Conservation (phyloP, 2,113 vertebrate species). For the Ahaetulla prasina region DNA sequence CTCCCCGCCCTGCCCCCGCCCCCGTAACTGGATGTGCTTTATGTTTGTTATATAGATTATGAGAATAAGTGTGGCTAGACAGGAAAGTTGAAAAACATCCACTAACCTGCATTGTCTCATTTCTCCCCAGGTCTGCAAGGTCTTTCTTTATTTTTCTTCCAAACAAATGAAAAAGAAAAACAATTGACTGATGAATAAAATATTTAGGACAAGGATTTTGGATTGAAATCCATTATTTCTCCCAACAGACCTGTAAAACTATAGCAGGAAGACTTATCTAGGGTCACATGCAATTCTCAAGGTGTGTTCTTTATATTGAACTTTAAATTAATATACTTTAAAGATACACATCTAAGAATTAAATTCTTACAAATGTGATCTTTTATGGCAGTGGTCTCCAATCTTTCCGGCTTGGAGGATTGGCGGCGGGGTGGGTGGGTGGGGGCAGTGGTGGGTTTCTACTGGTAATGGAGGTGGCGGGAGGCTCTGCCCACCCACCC, state of each 20-base stretch:
- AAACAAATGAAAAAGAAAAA: not conserved
- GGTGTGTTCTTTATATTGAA: not conserved
- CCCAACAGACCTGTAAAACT: not conserved
- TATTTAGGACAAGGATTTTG: not conserved
- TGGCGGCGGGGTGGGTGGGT: not conserved
- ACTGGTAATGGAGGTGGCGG: no score
- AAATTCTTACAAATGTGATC: not conserved
- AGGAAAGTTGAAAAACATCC: not conserved
- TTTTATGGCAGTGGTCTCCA: not conserved
- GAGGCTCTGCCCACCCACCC: no score
- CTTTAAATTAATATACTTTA: not conserved
- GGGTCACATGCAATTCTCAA: not conserved
- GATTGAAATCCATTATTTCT: not conserved
- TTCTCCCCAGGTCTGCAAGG: not conserved
- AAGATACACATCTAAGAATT: not conserved
- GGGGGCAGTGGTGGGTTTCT: no score
- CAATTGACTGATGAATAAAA: not conserved
- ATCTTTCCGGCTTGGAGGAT: not conserved
- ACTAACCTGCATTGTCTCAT: not conserved
- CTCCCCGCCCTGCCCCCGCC: no score
- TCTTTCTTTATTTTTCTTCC: not conserved
- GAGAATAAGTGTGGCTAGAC: not conserved
- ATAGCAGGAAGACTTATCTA: not conserved
- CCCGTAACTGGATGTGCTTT: conserved; percentile 37
- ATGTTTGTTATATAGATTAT: conserved; percentile 44